Evolutionary conservation across 1,140 invertebrate genomes (phyloP).

Genomic region (Hirudo medicinalis): DNA sequence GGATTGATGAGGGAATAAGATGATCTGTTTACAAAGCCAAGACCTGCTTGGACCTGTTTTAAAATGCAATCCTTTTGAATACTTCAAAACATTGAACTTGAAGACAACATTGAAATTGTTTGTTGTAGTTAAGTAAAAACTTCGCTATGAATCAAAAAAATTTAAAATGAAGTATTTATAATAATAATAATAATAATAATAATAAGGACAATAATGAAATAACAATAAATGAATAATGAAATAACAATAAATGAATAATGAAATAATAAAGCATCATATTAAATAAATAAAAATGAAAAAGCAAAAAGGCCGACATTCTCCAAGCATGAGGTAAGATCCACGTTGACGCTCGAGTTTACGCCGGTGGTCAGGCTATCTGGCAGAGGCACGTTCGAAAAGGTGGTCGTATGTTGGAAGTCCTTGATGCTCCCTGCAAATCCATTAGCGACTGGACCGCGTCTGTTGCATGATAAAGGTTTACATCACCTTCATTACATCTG

Average conservation of each 20-base stretch:
- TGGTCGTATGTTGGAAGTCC: constrained; percentile 12
- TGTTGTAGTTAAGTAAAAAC: too few species aligned
- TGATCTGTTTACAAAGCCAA: constrained; percentile 10
- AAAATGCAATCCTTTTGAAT: not conserved
- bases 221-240: not conserved
- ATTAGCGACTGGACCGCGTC: constrained; percentile 18
- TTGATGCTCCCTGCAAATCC: constrained; percentile 20
- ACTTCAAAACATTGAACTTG: too few species aligned
- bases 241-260: not conserved
- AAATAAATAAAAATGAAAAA: too few species aligned
- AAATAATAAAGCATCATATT: not conserved
- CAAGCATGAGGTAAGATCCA: constrained; percentile 16
- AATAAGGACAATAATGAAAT: not conserved
- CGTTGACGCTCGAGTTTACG: not conserved
- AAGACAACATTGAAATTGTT: too few species aligned
- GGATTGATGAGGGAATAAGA: constrained; percentile 11
- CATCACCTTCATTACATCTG: not conserved
- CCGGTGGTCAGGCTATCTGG: not conserved
- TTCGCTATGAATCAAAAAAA: not conserved
- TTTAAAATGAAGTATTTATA: not conserved
- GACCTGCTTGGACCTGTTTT: constrained; percentile 18
- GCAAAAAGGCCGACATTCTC: constrained; percentile 5
- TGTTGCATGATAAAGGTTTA: not conserved
- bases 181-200: not conserved
- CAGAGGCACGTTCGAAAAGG: not conserved